phyloP scores from a whole-genome alignment of 2,888 invertebrate species.

The Brachyptera putata region DNA sequence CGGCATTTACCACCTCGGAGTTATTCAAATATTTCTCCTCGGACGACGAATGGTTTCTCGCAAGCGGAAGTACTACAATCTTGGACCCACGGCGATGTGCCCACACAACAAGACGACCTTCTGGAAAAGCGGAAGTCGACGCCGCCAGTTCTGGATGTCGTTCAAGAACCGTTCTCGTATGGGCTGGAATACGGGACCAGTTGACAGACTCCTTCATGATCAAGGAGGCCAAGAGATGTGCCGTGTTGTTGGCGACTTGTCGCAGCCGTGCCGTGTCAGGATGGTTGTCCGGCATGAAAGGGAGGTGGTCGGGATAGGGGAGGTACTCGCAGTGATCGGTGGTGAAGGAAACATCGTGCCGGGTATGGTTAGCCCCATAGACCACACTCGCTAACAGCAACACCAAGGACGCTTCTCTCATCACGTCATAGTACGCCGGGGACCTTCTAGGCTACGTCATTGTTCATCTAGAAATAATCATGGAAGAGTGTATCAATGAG shows the following conservation, averaged over 20 bases:
- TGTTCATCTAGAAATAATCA: conserved; percentile 3
- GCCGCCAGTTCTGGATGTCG: conserved; percentile 7
- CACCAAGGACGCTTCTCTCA: conserved; percentile 46
- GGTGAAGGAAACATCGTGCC: conserved; percentile 46
- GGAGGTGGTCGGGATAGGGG: conserved; percentile 45
- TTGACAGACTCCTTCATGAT: conserved; percentile 37
- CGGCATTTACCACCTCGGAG: conserved; percentile 44
- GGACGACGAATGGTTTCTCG: neutral
- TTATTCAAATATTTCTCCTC: conserved; percentile 9
- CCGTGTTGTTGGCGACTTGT: neutral
- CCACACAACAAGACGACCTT: neutral
- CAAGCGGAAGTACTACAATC: conserved; percentile 8
- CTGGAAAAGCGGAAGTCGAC: neutral
- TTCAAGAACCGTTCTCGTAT: neutral
- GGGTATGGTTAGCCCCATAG: conserved; percentile 45
- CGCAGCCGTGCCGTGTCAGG: conserved; percentile 46
- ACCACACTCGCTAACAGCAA: conserved; percentile 47
- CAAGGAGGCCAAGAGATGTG: conserved; percentile 43
- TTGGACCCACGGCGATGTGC: conserved; percentile 44
- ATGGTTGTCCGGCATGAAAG: conserved; percentile 51
- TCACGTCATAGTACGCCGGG: conserved; percentile 25
- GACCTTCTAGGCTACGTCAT: conserved; percentile 10
- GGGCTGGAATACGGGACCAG: neutral
- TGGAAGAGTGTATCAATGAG: no score
- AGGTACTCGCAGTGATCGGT: conserved; percentile 44